Evolutionary conservation across 2,113 vertebrate genomes (phyloP), one percentile per base, ranked within the genome.

Genomic region (Dasyornis broadbenti): DNA sequence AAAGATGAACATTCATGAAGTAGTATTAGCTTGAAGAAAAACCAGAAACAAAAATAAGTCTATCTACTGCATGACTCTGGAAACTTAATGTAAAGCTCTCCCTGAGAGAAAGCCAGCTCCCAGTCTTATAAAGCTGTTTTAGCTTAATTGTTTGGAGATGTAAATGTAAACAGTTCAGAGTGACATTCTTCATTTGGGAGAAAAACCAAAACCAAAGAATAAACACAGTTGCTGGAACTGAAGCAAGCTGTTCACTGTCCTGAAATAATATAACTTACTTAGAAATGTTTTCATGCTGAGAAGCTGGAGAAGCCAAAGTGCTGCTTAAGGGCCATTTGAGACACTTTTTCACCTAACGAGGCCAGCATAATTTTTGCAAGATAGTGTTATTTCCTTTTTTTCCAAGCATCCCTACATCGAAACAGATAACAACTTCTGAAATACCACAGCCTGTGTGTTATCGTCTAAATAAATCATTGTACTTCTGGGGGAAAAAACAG

Each of bases 211-310:
- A 66, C 20, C 37, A 95, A 91, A 60, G 91, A 92, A 96, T 77
- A 95, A 92, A 92, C 73, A 93, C 80, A 76, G 73, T 95, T 95
- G 86, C 54, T 90, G 90, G 65, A 85, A 94, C 69, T 78, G 73
- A 95, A 92, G 92, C 82, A 95, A 96, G 86, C 95, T 96, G 92
- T 82, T 96, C 92, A 69, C 69, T 95, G 80, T 92, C 95, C 95
- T 90, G 95, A 94, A 93, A 84, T 89, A 92, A 93, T 61, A 61
- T 52, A 86, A 96, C 92, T 94, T 81, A 85, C 89, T 95, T 59
- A 70, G 82, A 86, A 57, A 42, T 90, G 90, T 94, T 93, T 95
- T 94, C 93, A 91, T 75, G 94, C 94, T 92, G 91, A 90, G 89
- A 94, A 86, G 81, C 69, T 84, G 88, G 35, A 95, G 82, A 90